These are phyloP conservation scores for Siderastrea siderea DNA, from an alignment of 92 coral and sea anemone genomes.

Conservation along the genomic window DNA sequence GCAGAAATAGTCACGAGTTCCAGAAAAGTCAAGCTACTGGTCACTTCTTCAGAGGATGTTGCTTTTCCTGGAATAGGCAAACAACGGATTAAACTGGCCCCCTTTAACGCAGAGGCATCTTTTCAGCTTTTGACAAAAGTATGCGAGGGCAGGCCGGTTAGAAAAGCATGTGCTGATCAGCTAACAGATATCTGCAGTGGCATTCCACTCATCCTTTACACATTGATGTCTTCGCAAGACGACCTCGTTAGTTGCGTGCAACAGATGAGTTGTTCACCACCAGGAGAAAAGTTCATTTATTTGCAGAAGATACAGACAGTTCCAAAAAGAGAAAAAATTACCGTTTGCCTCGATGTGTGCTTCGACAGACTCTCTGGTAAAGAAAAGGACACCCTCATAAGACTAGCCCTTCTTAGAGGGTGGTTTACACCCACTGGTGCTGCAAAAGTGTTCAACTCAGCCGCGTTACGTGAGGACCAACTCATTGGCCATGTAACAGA, in stretches of 20 bases:
- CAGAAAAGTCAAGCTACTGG: constrained; percentile 43
- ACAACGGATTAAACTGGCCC: neutral
- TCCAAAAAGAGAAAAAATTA: neutral
- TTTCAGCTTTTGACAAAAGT: constrained; percentile 15
- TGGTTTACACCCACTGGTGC: neutral
- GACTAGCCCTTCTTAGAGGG: neutral
- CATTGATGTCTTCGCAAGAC: neutral
- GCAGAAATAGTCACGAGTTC: constrained; percentile 11
- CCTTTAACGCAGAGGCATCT: constrained; percentile 22
- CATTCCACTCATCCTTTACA: constrained; percentile 42
- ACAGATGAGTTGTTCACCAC: neutral
- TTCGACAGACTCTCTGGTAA: constrained; percentile 12
- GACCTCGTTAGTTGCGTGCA: neutral
- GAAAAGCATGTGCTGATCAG: constrained; percentile 15
- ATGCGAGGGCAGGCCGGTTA: neutral
- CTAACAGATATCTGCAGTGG: constrained; percentile 61
- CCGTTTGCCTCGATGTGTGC: neutral
- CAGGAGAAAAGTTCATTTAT: neutral
- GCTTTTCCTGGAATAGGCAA: constrained; percentile 5
- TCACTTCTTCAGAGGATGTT: constrained; percentile 56
- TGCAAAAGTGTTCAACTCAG: neutral
- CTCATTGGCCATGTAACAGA: constrained; percentile 17
- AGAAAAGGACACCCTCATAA: neutral
- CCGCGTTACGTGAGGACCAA: constrained; percentile 11
- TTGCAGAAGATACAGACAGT: neutral